phyloP scores from a whole-genome alignment of 2,113 vertebrate genomes.

The Sphaerodactylus townsendi region DNA sequence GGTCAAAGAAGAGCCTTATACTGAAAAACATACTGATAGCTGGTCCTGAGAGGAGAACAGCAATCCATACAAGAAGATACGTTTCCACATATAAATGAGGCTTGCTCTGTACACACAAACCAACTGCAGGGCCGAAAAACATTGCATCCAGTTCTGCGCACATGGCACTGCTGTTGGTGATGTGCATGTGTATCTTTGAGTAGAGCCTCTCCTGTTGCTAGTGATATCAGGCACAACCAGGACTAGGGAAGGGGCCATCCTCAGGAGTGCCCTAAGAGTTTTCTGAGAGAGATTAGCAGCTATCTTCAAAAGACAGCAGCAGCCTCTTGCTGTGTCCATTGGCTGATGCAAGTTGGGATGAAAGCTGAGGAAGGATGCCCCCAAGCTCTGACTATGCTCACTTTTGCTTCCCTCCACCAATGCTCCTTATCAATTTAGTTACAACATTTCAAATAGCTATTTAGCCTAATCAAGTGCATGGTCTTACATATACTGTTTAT shows the following conservation, averaged over 20 bases:
- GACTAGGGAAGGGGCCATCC: not conserved
- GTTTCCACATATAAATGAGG: no score
- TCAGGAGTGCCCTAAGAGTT: not conserved
- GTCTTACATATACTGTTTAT: not conserved
- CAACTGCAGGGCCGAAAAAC: not conserved
- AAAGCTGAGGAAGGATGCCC: no score
- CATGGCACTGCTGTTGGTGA: not conserved
- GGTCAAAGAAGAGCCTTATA: not conserved
- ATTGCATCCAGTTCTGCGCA: not conserved
- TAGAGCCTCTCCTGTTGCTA: not conserved
- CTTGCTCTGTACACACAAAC: not conserved
- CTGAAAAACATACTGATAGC: not conserved
- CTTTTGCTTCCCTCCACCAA: no score
- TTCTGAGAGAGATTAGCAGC: not conserved
- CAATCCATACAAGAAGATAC: not conserved
- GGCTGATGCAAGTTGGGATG: no score
- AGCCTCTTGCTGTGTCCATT: no score
- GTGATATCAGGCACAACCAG: not conserved
- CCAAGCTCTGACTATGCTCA: no score
- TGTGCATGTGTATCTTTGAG: not conserved
- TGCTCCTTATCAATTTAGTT: not conserved
- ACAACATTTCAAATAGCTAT: not conserved
- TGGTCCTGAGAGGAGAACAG: not conserved
- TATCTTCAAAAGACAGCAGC: no score
- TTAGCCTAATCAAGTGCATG: not conserved